phyloP scores from a whole-genome alignment of 2,888 invertebrate genomes.

The Lomographa bimaculata region DNA sequence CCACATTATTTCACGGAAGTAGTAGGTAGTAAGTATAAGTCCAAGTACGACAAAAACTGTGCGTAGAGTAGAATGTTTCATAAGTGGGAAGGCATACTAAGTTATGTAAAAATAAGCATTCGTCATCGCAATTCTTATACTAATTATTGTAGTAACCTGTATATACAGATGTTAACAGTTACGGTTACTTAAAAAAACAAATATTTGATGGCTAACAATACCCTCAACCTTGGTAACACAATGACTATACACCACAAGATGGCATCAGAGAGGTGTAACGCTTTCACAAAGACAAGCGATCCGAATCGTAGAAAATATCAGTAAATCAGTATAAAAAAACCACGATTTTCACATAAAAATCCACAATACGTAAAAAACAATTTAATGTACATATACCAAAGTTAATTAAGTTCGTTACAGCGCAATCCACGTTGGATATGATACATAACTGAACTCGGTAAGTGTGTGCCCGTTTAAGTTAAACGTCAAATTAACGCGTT shows the following conservation, averaged over 20 bases:
- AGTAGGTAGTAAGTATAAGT: too few species aligned
- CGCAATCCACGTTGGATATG: conserved; percentile 20
- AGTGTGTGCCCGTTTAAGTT: conserved; percentile 41
- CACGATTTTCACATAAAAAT: conserved; percentile 39
- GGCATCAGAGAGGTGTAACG: too few species aligned
- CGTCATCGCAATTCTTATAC: conserved; percentile 13
- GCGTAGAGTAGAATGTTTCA: too few species aligned
- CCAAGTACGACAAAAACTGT: too few species aligned
- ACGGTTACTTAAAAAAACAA: conserved; percentile 51
- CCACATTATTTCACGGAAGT: too few species aligned
- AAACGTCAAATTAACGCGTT: conserved; percentile 36
- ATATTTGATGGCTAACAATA: conserved; percentile 29
- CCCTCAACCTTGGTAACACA: conserved; percentile 33
- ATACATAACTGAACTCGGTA: conserved; percentile 28
- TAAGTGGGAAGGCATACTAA: too few species aligned
- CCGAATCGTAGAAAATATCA: conserved; percentile 5
- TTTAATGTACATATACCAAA: conserved; percentile 6
- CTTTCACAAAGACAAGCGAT: conserved; percentile 16
- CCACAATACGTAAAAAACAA: conserved; percentile 25
- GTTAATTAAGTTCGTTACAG: conserved; percentile 24
- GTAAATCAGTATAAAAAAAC: conserved; percentile 19
- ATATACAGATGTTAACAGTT: conserved; percentile 53
- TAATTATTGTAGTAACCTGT: conserved; percentile 24
- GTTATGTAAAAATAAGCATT: neutral
- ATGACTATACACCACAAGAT: conserved; percentile 12